Evolutionary conservation across 2,888 invertebrate genomes (phyloP).

Genomic region (Brenthis daphne): DNA sequence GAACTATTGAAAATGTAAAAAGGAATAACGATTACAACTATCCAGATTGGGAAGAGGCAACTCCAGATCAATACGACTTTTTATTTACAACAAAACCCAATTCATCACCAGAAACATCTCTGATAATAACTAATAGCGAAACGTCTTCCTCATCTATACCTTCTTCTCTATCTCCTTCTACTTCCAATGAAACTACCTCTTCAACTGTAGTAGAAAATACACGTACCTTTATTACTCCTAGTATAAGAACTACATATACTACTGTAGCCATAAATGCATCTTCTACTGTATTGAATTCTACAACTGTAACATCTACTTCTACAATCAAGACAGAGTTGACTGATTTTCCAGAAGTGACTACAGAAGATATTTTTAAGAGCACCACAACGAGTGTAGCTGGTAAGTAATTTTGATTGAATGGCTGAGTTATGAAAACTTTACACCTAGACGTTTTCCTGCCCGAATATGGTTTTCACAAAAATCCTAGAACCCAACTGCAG

Average conservation of each 20-base stretch:
- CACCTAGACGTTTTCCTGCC: neutral
- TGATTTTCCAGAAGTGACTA: neutral
- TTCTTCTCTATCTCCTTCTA: neutral
- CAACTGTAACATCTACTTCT: too few relatives aligned
- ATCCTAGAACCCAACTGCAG: too few relatives aligned
- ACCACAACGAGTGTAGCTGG: neutral
- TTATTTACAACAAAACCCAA: conserved; percentile 1
- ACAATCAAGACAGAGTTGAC: neutral
- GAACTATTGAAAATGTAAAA: conserved; percentile 7
- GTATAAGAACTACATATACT: neutral
- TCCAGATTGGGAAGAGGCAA: conserved; percentile 39
- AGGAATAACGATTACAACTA: conserved; percentile 31
- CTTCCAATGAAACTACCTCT: neutral
- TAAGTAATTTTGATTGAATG: neutral
- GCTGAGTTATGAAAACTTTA: neutral
- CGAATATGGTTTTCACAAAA: too few relatives aligned
- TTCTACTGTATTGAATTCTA: too few relatives aligned
- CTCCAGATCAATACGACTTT: conserved; percentile 24
- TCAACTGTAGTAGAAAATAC: neutral
- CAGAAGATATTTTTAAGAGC: conserved; percentile 12
- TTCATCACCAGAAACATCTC: neutral
- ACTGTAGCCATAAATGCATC: too few relatives aligned
- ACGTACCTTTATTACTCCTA: neutral
- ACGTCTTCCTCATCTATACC: neutral
- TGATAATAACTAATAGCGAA: neutral